Base-by-base conservation (phyloP, 1,140 invertebrate genomes). In the Augochlora pura region DNA sequence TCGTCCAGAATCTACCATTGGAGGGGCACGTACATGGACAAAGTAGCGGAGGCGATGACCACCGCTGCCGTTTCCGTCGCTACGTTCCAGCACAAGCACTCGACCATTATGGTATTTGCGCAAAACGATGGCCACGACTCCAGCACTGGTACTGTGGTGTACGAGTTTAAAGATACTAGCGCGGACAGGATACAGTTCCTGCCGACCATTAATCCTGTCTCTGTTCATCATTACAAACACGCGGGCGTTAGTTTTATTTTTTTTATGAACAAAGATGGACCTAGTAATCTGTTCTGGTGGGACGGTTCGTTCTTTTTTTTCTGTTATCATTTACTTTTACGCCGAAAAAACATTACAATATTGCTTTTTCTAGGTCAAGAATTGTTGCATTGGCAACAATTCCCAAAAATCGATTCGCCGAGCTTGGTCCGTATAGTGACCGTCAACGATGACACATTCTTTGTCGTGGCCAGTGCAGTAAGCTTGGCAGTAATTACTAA, bases 1-100 rank as follows among this genome's bases (percentile, higher is more conserved):
- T 54, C 7, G 52, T n/a, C 6, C 52, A 92, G 91, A 65, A 89
- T 92, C 67, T 92, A 92, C 59, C 74, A 80, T 57, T 92, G 91
- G 91, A 86, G 74, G 32, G 90, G 82, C 2, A 90, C 86, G 1
- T 86, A 90, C 59, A 90, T 92, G 86, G 89, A 89, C n/a, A 76
- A 66, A 38, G 69, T 88, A 8, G 2, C 21, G 1, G 63, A 84
- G 16, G 38, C 86, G 25, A 60, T 67, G 59, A 86, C 83, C 1
- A 83, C 65, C 0, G 85, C 77, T 0, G 80, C 80, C 0, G 66
- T 83, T 14, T 76, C 86, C 2, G 81, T 91, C 10, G 68, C 81
- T 18, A 74, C 88, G 0, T 85, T 90, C 14, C 69, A 82, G 3
- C 42, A 86, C 10, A 80, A 80, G 25, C 70, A 52, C 64, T 85